A percentile compares a stretch with the other conserved stretches of the same genome.
Evolutionary conservation across 2,113 vertebrate species (phyloP).

Genomic region (Marcusenius ussheri): DNA sequence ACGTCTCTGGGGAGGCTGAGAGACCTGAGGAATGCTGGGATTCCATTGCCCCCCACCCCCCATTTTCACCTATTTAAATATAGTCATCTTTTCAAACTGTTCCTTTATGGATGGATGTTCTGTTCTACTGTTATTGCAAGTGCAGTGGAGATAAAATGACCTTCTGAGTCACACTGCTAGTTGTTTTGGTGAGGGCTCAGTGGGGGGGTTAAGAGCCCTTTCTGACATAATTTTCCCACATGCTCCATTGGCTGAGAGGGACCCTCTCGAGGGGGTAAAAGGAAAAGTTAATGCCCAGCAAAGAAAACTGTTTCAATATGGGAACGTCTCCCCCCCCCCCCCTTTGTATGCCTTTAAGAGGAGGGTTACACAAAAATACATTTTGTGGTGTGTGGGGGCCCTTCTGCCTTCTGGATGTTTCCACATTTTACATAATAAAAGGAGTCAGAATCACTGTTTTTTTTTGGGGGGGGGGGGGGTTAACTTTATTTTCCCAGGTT

Average conservation of each 20-base stretch:
- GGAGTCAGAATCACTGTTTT: not conserved
- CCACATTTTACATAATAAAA: conserved; percentile 20
- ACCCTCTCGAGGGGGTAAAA: conserved; percentile 56
- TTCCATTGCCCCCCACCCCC: conserved; percentile 32
- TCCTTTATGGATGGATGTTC: conserved; percentile 62
- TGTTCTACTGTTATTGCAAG: conserved; percentile 67
- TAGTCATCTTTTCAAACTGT: conserved; percentile 50
- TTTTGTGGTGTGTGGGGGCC: conserved; percentile 18
- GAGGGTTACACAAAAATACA: conserved; percentile 25
- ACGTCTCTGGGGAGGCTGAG: conserved; percentile 54
- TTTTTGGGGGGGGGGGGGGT: not conserved
- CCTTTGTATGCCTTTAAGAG: conserved; percentile 15
- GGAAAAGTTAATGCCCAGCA: conserved; percentile 44
- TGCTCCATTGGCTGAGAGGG: conserved; percentile 59
- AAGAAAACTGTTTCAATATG: conserved; percentile 23
- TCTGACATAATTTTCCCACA: conserved; percentile 63
- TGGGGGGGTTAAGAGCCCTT: conserved; percentile 47
- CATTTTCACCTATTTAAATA: conserved; percentile 45
- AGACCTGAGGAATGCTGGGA: conserved; percentile 50
- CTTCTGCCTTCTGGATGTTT: not conserved
- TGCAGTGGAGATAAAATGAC: conserved; percentile 60
- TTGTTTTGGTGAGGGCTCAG: conserved; percentile 28
- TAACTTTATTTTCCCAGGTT: conserved; percentile 11
- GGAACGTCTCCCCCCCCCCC: not conserved
- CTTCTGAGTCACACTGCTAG: conserved; percentile 43